These are phyloP conservation scores for Criorhina ranunculi DNA, from an alignment of 2,888 invertebrate genomes.

Conservation along the genomic window DNA sequence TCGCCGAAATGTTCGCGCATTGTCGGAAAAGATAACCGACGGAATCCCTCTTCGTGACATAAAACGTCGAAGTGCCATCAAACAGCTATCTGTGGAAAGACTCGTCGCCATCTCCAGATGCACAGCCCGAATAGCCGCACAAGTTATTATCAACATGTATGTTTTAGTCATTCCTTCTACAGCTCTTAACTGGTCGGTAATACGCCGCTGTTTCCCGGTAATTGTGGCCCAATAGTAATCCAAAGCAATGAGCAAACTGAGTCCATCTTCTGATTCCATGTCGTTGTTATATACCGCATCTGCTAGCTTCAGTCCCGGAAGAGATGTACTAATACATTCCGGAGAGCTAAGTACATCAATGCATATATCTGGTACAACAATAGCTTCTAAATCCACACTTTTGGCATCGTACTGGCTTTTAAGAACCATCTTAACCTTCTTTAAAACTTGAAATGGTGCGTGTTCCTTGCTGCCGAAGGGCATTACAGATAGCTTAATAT, in stretches of 20 bases:
- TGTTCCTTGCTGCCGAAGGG: constrained; percentile 10
- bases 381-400: neutral
- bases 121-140: no score
- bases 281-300: no score
- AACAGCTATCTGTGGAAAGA: no score
- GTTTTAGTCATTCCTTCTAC: no score
- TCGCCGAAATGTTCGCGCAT: no score
- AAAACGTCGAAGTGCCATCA: no score
- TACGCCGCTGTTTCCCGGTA: constrained; percentile 15
- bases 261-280: no score
- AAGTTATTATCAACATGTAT: no score
- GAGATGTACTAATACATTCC: neutral
- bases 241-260: neutral
- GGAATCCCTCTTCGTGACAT: no score
- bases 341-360: constrained; percentile 1
- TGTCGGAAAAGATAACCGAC: no score
- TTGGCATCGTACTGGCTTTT: constrained; percentile 18
- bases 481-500: neutral
- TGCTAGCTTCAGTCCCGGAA: no score
- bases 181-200: neutral
- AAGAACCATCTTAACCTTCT: neutral
- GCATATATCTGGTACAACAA: constrained; percentile 8
- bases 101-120: no score
- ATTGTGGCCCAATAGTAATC: constrained; percentile 15
- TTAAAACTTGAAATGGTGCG: neutral